phyloP scores from a whole-genome alignment of 2,888 invertebrate genomes.

The Leptopterna dolabrata region DNA sequence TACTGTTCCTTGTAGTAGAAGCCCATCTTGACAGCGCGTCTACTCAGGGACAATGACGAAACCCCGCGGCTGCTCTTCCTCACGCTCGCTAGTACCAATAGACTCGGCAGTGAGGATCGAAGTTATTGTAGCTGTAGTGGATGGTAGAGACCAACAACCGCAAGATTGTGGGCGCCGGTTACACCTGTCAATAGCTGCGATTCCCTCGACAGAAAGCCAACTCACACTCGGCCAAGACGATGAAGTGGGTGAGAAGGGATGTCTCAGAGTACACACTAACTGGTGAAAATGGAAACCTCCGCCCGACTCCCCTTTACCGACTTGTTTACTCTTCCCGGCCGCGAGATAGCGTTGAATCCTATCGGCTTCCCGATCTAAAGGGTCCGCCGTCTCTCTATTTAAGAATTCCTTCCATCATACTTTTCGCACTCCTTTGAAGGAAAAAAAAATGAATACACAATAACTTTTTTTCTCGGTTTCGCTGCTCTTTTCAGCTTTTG shows the following conservation, averaged over 20 bases:
- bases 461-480: neutral
- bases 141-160: neutral
- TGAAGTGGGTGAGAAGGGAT: neutral
- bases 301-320: neutral
- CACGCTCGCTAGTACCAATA: neutral
- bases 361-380: slow-evolving; percentile 8
- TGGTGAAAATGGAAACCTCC: neutral
- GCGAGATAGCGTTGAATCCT: slow-evolving; percentile 14
- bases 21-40: too few species aligned
- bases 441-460: neutral
- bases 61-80: too few species aligned
- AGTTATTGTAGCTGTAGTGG: neutral
- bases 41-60: too few species aligned
- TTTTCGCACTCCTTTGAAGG: neutral
- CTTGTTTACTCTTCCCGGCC: neutral
- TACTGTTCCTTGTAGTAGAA: too few species aligned
- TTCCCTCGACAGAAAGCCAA: neutral
- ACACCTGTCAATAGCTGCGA: neutral
- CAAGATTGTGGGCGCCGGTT: neutral
- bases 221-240: neutral
- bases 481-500: neutral
- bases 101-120: neutral
- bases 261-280: neutral
- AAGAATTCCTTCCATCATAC: slow-evolving; percentile 16
- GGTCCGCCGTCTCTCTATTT: neutral